Conservation (phyloP, 1,140 invertebrate species). For the Papilio polytes region DNA sequence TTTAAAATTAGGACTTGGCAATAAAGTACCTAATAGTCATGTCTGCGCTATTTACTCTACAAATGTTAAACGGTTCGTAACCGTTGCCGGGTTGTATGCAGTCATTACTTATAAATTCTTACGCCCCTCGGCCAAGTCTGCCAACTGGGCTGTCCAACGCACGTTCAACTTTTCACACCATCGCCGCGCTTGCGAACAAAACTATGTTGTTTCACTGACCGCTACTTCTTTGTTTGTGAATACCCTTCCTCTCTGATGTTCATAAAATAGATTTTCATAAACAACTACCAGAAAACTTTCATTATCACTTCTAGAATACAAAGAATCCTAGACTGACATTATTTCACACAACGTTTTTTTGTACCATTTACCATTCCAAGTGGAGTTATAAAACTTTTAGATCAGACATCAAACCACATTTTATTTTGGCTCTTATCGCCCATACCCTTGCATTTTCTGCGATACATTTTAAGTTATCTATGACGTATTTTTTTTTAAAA, state of each 20-base stretch:
- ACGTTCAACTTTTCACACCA: conserved; percentile 18
- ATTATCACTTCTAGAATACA: too few species aligned
- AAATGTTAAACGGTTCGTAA: conserved; percentile 4
- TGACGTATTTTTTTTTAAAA: too few species aligned
- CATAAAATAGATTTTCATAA: background rate
- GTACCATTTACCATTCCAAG: too few species aligned
- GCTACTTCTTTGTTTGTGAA: background rate
- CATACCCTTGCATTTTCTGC: too few species aligned
- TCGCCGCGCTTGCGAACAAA: background rate
- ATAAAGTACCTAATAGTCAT: background rate
- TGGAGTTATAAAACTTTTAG: too few species aligned
- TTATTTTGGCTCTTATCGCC: too few species aligned
- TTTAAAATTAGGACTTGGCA: conserved; percentile 1
- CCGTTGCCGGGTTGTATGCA: background rate
- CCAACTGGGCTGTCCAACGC: background rate
- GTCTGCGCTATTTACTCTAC: background rate
- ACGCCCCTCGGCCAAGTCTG: background rate
- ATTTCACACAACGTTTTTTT: too few species aligned
- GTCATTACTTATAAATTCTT: background rate
- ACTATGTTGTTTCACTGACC: background rate
- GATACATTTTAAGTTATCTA: too few species aligned
- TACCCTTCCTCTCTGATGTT: background rate
- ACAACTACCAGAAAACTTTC: too few species aligned
- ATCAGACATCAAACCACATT: too few species aligned
- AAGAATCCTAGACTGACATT: too few species aligned